Conservation (phyloP, 2,888 invertebrate genomes). For the Chirona hameri region DNA sequence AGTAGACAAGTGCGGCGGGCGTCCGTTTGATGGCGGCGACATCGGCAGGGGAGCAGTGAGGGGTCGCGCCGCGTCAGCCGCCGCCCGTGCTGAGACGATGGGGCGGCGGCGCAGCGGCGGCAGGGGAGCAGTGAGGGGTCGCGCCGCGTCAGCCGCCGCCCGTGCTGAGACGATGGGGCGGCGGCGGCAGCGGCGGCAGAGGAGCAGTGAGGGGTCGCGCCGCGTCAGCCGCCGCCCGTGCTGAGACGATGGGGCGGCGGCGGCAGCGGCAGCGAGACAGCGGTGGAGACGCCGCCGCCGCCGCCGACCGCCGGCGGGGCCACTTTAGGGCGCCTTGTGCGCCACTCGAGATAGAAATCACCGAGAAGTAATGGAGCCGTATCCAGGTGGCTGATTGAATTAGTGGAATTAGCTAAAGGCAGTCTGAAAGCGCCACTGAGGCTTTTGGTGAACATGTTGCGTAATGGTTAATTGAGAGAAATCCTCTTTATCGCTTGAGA, state of each 20-base stretch:
- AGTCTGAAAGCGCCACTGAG: neutral
- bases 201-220: neutral
- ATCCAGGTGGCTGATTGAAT: neutral
- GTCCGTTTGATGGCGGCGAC: neutral
- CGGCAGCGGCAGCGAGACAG: too few relatives aligned
- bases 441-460: neutral
- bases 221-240: too few relatives aligned
- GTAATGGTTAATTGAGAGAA: neutral
- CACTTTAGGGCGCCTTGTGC: neutral
- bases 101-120: neutral
- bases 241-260: neutral
- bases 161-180: neutral
- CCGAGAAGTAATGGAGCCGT: neutral
- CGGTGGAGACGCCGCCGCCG: too few relatives aligned
- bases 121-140: neutral
- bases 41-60: neutral
- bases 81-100: too few relatives aligned
- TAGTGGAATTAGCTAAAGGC: neutral
- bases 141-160: too few relatives aligned
- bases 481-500: too few relatives aligned
- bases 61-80: too few relatives aligned
- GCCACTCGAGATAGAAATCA: neutral
- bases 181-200: neutral
- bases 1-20: conserved; percentile 5
- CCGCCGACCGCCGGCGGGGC: neutral